Percentiles rank a stretch among this genome's conserved stretches.
phyloP scores from a whole-genome alignment of 1,140 invertebrate species.

The Ectropis grisescens region DNA sequence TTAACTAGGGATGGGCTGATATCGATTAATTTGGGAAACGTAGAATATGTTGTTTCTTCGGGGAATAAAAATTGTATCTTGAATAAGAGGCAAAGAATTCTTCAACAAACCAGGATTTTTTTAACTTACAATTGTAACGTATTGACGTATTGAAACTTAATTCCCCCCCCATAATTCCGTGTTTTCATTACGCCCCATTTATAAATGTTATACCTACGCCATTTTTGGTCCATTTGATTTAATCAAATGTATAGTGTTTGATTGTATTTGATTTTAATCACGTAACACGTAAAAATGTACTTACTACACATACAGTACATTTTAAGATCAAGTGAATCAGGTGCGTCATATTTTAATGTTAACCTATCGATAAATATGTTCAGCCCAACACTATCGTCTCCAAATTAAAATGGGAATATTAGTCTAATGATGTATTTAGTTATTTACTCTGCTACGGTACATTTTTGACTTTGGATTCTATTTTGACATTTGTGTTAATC shows the following conservation, averaged over 20 bases:
- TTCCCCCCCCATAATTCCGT: too few species aligned
- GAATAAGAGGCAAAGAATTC: background rate
- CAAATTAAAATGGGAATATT: slow-evolving; percentile 2
- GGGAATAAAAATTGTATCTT: background rate
- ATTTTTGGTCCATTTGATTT: too few species aligned
- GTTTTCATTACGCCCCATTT: too few species aligned
- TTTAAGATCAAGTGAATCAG: background rate
- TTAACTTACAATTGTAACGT: too few species aligned
- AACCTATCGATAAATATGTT: background rate
- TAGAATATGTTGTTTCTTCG: too few species aligned
- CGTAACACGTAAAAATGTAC: too few species aligned
- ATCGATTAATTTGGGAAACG: slow-evolving; percentile 6
- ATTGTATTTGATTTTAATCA: background rate
- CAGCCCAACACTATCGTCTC: background rate
- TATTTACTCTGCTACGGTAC: slow-evolving; percentile 33
- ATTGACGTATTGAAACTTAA: too few species aligned
- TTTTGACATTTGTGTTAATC: slow-evolving; percentile 62
- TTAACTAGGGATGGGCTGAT: slow-evolving; percentile 16
- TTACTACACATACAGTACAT: background rate
- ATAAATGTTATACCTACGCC: background rate
- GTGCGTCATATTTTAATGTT: background rate
- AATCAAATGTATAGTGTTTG: too few species aligned
- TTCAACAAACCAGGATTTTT: background rate
- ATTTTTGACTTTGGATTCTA: slow-evolving; percentile 43
- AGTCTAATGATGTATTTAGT: slow-evolving; percentile 13